A percentile compares a stretch with the other conserved stretches of the same genome.
Evolutionary conservation across 2,888 invertebrate species (phyloP).

Genomic region (Notodonta ziczac): DNA sequence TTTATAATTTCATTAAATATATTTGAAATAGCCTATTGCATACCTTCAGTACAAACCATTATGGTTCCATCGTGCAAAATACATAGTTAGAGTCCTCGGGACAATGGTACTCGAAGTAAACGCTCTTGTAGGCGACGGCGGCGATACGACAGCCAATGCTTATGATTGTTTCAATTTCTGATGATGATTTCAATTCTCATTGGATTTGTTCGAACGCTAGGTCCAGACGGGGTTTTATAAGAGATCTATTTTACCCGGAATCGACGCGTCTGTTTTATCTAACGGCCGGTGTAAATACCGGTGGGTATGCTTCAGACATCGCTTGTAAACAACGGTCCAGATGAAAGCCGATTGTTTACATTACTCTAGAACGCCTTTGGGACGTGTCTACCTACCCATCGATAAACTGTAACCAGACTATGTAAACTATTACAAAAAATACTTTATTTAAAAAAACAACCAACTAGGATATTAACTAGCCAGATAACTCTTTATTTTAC

Average conservation of each 20-base stretch:
- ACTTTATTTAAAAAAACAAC: too few relatives aligned
- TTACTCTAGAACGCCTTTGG: conserved; percentile 50
- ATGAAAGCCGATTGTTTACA: conserved; percentile 66
- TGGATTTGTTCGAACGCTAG: conserved; percentile 13
- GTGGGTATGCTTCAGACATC: conserved; percentile 50
- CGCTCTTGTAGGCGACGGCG: conserved; percentile 21
- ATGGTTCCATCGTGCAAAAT: too few relatives aligned
- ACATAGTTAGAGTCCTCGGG: conserved; percentile 8
- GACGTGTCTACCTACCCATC: conserved; percentile 26
- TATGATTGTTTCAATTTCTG: too few relatives aligned
- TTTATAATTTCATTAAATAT: neutral
- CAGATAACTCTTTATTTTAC: too few relatives aligned
- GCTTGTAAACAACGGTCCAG: conserved; percentile 66
- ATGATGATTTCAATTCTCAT: conserved; percentile 24
- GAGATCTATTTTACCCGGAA: conserved; percentile 47
- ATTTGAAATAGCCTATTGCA: neutral
- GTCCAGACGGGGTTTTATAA: conserved; percentile 26
- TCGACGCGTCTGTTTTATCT: conserved; percentile 69
- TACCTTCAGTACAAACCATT: too few relatives aligned
- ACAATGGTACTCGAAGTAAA: conserved; percentile 21
- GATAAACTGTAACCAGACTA: conserved; percentile 21
- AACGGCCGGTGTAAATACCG: conserved; percentile 61
- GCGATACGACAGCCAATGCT: conserved; percentile 8
- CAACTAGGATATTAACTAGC: too few relatives aligned
- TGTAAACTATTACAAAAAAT: too few relatives aligned